Percentiles rank a stretch among this genome's conserved stretches.
phyloP scores from a whole-genome alignment of 1,140 invertebrate species.

The Melipona quadrifasciata region DNA sequence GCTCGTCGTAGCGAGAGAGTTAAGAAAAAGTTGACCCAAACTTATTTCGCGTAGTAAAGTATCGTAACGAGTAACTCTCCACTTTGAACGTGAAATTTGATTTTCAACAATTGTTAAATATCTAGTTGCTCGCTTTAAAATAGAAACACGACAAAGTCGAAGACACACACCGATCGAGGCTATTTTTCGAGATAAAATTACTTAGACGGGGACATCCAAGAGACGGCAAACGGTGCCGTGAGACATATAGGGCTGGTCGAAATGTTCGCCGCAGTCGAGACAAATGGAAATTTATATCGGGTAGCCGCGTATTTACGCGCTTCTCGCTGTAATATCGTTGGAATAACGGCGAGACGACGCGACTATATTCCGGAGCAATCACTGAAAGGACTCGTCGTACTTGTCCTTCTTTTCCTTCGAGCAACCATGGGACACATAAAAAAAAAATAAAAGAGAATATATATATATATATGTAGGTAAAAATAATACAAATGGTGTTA shows the following conservation, averaged over 20 bases:
- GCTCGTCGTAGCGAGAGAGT: too few relatives aligned
- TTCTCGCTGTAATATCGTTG: conserved; percentile 17
- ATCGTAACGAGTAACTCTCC: too few relatives aligned
- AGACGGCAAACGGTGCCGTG: too few relatives aligned
- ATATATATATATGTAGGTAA: too few relatives aligned
- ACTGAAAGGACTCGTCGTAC: neutral
- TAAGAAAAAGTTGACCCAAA: too few relatives aligned
- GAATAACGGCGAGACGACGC: conserved; percentile 2
- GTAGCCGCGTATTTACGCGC: neutral
- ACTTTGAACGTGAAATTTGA: too few relatives aligned
- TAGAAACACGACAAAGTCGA: neutral
- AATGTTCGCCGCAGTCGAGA: neutral
- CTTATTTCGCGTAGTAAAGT: too few relatives aligned
- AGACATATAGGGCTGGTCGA: neutral
- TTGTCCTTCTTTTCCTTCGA: neutral
- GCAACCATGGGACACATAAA: neutral
- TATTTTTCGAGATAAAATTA: neutral
- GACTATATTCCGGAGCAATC: neutral
- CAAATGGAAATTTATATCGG: conserved; percentile 32
- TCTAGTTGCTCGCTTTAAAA: neutral
- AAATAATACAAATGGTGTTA: too few relatives aligned
- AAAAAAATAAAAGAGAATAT: neutral
- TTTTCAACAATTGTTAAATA: too few relatives aligned
- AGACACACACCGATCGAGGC: neutral
- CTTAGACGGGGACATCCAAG: neutral